phyloP scores from a whole-genome alignment of 2,113 vertebrate species.

The Vulpes vulpes region DNA sequence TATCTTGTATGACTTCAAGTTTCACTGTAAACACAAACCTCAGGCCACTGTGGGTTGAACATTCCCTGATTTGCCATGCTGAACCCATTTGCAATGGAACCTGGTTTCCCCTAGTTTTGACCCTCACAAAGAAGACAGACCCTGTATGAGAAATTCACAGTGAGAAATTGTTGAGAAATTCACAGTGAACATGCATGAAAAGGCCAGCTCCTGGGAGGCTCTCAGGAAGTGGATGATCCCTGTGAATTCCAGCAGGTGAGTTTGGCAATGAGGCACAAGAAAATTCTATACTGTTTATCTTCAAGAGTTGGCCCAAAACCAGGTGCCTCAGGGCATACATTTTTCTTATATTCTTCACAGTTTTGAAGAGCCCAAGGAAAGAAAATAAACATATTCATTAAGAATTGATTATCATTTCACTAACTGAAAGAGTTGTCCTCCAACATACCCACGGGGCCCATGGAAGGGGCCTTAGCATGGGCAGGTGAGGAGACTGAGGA shows the following conservation, averaged over 20 bases:
- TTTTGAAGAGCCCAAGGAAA: neutral
- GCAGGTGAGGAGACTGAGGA: neutral
- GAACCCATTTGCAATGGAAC: neutral
- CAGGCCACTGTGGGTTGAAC: neutral
- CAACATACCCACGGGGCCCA: accelerated
- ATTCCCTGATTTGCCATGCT: neutral
- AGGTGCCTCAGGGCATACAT: too few relatives aligned
- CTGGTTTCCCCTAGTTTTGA: neutral
- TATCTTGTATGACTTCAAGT: neutral
- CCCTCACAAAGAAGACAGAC: neutral
- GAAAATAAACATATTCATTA: neutral
- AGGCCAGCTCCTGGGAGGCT: neutral
- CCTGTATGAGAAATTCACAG: neutral
- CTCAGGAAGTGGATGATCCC: neutral
- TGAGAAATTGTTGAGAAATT: neutral
- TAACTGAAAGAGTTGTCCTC: neutral
- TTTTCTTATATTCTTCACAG: neutral
- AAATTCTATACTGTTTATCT: too few relatives aligned
- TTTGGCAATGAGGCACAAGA: neutral
- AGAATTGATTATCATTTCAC: neutral
- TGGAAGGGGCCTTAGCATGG: too few relatives aligned
- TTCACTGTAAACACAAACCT: neutral
- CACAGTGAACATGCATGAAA: too few relatives aligned
- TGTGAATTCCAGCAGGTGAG: neutral
- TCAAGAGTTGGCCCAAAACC: neutral